Percentiles rank a stretch among this genome's conserved stretches.
Conservation (phyloP, 2,888 invertebrate genomes). For the Trachelus stipa region DNA sequence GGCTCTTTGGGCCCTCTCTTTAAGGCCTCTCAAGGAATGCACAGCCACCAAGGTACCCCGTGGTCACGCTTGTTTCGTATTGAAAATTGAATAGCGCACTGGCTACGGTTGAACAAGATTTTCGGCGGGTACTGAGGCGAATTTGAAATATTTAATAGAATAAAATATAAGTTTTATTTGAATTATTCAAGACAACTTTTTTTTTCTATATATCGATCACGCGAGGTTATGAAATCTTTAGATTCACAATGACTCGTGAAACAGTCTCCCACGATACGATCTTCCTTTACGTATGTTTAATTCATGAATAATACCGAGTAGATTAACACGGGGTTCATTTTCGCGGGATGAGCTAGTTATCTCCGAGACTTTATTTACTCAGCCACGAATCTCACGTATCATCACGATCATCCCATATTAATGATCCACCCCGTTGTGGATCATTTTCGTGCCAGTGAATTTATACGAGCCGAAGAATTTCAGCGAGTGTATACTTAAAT, state of each 20-base stretch:
- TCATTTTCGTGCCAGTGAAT: neutral
- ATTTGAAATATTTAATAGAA: neutral
- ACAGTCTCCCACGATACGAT: neutral
- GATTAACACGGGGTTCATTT: slow-evolving; percentile 63
- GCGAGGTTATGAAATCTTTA: neutral
- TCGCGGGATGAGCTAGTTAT: slow-evolving; percentile 56
- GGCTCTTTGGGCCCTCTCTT: neutral
- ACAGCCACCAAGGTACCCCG: neutral
- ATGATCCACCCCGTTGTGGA: neutral
- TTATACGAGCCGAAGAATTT: neutral
- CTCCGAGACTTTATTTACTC: slow-evolving; percentile 62
- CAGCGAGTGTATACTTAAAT: neutral
- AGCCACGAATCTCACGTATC: slow-evolving; percentile 32
- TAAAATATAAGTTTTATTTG: neutral
- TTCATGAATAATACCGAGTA: slow-evolving; percentile 18
- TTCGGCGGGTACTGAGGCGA: neutral
- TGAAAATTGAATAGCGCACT: neutral
- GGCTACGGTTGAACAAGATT: neutral
- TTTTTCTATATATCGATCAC: neutral
- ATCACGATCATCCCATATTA: neutral
- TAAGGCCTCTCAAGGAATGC: neutral
- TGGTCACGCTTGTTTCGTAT: slow-evolving; percentile 6
- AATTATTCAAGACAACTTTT: neutral
- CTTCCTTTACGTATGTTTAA: neutral
- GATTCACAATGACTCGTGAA: neutral